Evolutionary conservation across 2,113 vertebrate genomes (phyloP), one percentile per base, ranked within the genome.

Genomic region (Stigmatopora nigra): DNA sequence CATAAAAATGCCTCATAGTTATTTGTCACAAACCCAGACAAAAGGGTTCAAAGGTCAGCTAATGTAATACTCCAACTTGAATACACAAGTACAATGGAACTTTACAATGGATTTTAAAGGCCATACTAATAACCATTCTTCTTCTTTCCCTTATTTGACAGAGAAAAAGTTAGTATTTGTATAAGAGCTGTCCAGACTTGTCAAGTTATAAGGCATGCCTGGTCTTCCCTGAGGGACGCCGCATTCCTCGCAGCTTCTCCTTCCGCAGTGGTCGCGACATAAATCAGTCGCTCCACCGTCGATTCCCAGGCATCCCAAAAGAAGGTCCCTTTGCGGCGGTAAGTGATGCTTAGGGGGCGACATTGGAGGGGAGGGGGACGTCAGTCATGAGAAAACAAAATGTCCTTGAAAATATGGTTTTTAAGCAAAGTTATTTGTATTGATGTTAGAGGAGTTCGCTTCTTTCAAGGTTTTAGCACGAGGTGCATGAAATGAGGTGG

Each of bases 111-210:
- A 41, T 17, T 51, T 51, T 51, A 2, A n/a, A 51, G 49, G 1
- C n/a, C n/a, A 9, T 19, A 7, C n/a, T n/a, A 10, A 19, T 35
- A 58, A 38, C 3, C 17, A 13, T 20, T 14, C 10, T 20, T 17
- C 35, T 36, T 67, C 35, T 61, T 22, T 69, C 57, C 55, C 17
- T 3, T 36, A 60, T 44, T 45, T 48, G 53, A 59, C 58, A 20
- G 52, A 31, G 15, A n/a, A 59, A 49, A 38, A 53, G 17, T 35
- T 38, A 71, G 57, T 61, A 20, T 38, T 16, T 14, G 45, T 0
- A 0, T 0, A 0, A 17, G 64, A 73, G 45, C 15, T 78, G 83
- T 78, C 71, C 68, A 60, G 71, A 82, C 83, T 76, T 76, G 79
- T 22, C 52, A 55, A 56, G 22, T 56, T 12, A 8, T 22, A 4